Base-by-base conservation (phyloP, 2,113 vertebrate genomes). In the Grammomys dolichurus region DNA sequence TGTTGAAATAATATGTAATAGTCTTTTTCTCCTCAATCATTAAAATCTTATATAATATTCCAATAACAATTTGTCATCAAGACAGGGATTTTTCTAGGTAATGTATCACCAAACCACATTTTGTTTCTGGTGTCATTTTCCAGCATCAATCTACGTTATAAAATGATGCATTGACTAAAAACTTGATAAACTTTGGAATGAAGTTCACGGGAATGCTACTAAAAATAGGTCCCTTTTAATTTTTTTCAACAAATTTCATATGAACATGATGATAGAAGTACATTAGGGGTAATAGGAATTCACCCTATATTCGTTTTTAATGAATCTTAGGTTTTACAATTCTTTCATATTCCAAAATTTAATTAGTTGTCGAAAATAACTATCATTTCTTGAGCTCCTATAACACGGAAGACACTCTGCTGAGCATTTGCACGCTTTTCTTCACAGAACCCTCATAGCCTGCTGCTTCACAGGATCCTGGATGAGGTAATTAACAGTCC, bases 51-150 rank as follows among this genome's bases (percentile, higher is more conserved):
- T 97, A 94, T 96, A 94, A 96, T 95, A 97, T 97, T 97, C 97
- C 82, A 75, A 97, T 96, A 94, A 97, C 80, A 95, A 97, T 98
- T 97, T 96, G 90, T 98, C 97, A 97, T 73, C 67, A 84, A 90
- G 97, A 97, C 95, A 96, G 97, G 93, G 97, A 98, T 98, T 98
- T 98, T 97, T 97, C 97, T 97, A 97, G 97, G 97, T 97, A 96
- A 97, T 97, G 97, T 89, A 97, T 97, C 97, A 98, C 67, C 96
- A 96, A 96, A 76, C 92, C 95, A 95, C 95, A 94, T 95, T 97
- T 96, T 96, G 95, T 97, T 96, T 97, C 97, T 97, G 77, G 81
- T 96, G 96, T 96, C 97, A 94, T 95, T 70, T 87, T 89, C 86
- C 77, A 76, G 91, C 91, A 95, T 96, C 87, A 95, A 94, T 95